These are phyloP conservation scores for Rhabdornis inornatus DNA, from an alignment of 2,113 vertebrate species.

Conservation along the genomic window DNA sequence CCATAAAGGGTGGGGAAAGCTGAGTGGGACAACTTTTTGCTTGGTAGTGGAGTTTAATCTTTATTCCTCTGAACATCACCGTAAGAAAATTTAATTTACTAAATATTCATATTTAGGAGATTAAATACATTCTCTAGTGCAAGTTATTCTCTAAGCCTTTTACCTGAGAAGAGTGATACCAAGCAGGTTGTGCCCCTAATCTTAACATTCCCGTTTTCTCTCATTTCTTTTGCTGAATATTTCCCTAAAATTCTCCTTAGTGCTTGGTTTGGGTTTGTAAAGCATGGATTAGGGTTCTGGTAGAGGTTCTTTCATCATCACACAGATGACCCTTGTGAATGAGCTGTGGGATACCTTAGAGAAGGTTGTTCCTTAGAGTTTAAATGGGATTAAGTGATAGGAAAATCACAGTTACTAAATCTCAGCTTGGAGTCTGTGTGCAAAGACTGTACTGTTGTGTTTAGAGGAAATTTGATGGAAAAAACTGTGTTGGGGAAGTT, in stretches of 20 bases:
- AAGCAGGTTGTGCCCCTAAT: neutral
- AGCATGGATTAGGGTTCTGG: neutral
- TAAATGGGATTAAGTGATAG: neutral
- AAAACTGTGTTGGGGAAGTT: neutral
- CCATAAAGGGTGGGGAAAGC: neutral
- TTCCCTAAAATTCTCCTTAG: neutral
- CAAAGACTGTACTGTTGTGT: neutral
- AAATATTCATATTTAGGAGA: neutral
- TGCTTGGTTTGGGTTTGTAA: neutral
- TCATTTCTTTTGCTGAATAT: neutral
- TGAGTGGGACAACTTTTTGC: neutral
- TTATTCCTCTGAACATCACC: neutral
- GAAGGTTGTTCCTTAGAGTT: neutral
- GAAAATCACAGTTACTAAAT: slow-evolving; percentile 30
- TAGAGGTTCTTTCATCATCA: neutral
- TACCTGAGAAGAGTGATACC: neutral
- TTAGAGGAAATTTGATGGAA: neutral
- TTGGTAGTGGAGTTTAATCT: neutral
- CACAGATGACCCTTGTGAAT: neutral
- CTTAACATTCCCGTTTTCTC: neutral
- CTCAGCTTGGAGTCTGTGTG: neutral
- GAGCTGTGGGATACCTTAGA: neutral
- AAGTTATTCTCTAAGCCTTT: neutral
- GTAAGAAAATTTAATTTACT: neutral
- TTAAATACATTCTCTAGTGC: neutral